Percentiles rank a stretch among this genome's conserved stretches.
Conservation (phyloP, 2,888 invertebrate genomes). For the Drosophila meridiana region DNA sequence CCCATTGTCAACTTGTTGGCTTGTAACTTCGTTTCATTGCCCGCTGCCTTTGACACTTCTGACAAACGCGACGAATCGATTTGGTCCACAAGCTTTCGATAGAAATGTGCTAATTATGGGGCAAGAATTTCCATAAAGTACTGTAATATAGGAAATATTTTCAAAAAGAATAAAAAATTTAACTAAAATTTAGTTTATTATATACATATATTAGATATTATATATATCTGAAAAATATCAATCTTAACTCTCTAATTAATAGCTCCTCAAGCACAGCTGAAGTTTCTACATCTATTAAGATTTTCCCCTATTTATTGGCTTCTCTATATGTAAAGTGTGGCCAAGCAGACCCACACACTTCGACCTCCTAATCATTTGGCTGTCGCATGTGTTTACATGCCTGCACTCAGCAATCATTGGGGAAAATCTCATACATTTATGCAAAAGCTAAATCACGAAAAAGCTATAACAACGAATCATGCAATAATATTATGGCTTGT, state of each 20-base stretch:
- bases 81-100: constrained; percentile 68
- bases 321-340: background rate
- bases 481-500: constrained; percentile 73
- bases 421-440: constrained; percentile 67
- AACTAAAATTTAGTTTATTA: too few relatives aligned
- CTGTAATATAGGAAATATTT: background rate
- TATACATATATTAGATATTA: too few relatives aligned
- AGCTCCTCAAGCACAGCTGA: background rate
- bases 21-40: constrained; percentile 46
- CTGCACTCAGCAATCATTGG: constrained; percentile 63
- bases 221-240: background rate
- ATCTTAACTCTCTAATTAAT: background rate
- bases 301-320: background rate
- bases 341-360: background rate
- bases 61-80: constrained; percentile 62
- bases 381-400: constrained; percentile 57
- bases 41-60: constrained; percentile 51
- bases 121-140: constrained; percentile 19
- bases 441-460: constrained; percentile 72
- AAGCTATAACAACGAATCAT: constrained; percentile 73
- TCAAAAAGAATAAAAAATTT: background rate
- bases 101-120: constrained; percentile 72
- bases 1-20: constrained; percentile 66
- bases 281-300: background rate
- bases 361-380: constrained; percentile 5